A percentile compares a stretch with the other conserved stretches of the same genome.
phyloP scores from a whole-genome alignment of 2,113 vertebrate species.

The Scortum barcoo region DNA sequence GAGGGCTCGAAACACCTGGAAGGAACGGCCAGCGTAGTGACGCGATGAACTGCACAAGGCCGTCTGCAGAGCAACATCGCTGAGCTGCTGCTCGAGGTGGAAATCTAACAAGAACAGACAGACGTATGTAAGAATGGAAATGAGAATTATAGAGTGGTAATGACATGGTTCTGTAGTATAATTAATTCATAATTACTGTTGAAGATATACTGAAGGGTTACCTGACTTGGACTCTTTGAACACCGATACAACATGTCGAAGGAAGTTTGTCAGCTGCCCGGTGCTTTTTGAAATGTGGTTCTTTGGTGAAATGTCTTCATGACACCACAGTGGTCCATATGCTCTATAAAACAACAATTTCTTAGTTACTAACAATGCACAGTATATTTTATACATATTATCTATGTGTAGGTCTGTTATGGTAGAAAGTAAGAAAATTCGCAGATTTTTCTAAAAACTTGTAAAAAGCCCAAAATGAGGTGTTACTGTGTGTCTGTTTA shows the following conservation, averaged over 20 bases:
- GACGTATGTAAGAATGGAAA: not conserved
- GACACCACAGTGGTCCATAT: conserved; percentile 96
- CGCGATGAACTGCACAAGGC: conserved; percentile 96
- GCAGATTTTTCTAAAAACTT: not conserved
- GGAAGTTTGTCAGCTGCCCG: conserved; percentile 94
- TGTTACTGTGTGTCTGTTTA: not conserved
- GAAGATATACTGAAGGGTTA: conserved; percentile 63
- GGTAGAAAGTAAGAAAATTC: not conserved
- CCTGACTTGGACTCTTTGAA: conserved; percentile 98
- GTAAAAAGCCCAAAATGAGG: not conserved
- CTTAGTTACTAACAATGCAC: not conserved
- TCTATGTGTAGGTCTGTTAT: not conserved
- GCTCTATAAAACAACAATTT: conserved; percentile 84
- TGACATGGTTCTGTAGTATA: not conserved
- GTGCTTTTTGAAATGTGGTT: conserved; percentile 95
- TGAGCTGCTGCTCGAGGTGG: conserved; percentile 95
- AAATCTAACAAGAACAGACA: conserved; percentile 83
- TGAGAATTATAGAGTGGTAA: not conserved
- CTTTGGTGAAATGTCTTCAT: conserved; percentile 98
- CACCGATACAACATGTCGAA: conserved; percentile 94
- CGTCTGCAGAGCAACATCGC: conserved; percentile 94
- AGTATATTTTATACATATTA: not conserved
- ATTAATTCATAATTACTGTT: not conserved
- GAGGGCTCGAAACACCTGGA: conserved; percentile 96
- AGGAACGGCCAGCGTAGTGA: conserved; percentile 96